Base-by-base conservation (phyloP, 2,113 vertebrate genomes). In the Tyrannus savana region DNA sequence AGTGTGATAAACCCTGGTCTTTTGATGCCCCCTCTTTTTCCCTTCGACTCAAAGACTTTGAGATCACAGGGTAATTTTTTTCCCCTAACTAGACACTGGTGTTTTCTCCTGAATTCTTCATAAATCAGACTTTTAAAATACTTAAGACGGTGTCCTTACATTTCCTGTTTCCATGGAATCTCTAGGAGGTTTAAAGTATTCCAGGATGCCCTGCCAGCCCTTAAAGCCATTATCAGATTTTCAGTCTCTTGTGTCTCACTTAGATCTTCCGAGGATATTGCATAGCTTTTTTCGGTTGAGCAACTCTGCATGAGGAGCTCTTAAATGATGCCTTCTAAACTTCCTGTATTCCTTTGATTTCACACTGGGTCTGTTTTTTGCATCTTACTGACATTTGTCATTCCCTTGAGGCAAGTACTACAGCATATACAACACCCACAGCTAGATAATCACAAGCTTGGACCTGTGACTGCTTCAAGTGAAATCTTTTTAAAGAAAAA, bases 1-100 rank as follows among this genome's bases (percentile, higher is more conserved):
- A 95, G 86, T 96, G 91, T 98, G 98, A 98, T 98, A 99, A 99
- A 98, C 95, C 97, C 95, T 84, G 88, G 82, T 97, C 97, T 98
- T 98, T 98, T 98, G 96, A 98, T 98, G 97, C 96, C 60, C 76
- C 64, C 39, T 41, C 78, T 97, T 93, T 73, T 84, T 47, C 93
- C 93, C 92, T 95, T 95, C 96, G 68, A 72, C 78, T 97, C 96
- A 98, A 96, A 97, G 96, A 90, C 69, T 91, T 56, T 89, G n/a
- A 97, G 96, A 98, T 97, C 95, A 97, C 92, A 97, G 72, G 69
- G 50, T 95, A 95, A 87, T 80, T 96, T 94, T 96, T 73, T 86
- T 73, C 25, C 71, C 47, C 77, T 96, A 95, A 97, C 94, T 96
- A 97, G 90, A 96, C 92, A 80, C 53, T 7, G 58, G 37, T 93